Base-by-base conservation (phyloP, 2,888 invertebrate species). In the Graphium colonna region DNA sequence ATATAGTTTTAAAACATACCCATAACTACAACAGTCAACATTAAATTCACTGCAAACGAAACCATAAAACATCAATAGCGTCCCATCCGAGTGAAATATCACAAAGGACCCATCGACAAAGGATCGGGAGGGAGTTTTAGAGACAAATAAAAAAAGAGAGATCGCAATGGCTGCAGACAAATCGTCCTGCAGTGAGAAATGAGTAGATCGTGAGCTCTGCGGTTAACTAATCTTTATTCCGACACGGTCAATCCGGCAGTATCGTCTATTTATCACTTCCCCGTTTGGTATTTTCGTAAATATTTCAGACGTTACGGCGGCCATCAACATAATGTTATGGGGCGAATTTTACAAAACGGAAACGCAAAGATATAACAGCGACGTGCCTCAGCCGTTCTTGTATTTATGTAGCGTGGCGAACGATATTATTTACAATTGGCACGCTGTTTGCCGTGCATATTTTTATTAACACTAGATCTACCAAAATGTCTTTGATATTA, bases 281-380 rank as follows among this genome's bases (percentile, higher is more conserved):
- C 81, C 84, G 82, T 87, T 88, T 86, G 83, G 80, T 75, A 82
- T 85, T 85, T 87, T 81, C 85, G 86, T 87, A 86, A 89, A 89
- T 89, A 88, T 89, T 89, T 84, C 88, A 88, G 79, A 65, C 80
- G 80, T 86, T 89, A 88, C 86, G 84, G 85, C 88, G 71, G 63
- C 82, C 76, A 87, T 89, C 87, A 89, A 85, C 85, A 89, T 87
- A 88, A 88, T 88, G 86, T 82, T 88, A 86, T 86, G 82, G 87
- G 85, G 86, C 60, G 79, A 80, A 81, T 86, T 84, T 84, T 84
- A 78, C 79, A 87, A 81, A 84, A 85, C 87, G 88, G 86, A 87
- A 84, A 84, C 80, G 36, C 80, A 75, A 75, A 84, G 81, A 88
- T 82, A 82, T 82, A 86, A 79, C 74, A 76, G 78, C 65, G 63